phyloP scores from a whole-genome alignment of 2,797 vertebrate genomes.

The Garrulus glandarius region DNA sequence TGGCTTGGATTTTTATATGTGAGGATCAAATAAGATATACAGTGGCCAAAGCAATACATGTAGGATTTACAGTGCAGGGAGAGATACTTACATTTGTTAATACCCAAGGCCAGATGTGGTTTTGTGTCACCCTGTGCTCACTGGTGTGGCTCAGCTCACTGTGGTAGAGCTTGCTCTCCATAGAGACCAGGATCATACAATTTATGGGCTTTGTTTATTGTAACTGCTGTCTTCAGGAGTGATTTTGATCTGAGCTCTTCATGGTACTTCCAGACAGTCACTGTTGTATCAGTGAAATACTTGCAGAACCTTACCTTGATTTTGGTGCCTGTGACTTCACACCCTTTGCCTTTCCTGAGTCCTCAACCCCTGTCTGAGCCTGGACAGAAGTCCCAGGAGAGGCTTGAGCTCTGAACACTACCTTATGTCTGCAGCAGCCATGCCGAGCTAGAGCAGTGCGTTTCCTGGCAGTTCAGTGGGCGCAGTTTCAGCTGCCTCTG shows the following conservation, averaged over 20 bases:
- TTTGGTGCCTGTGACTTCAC: background rate
- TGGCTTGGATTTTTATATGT: background rate
- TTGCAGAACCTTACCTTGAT: background rate
- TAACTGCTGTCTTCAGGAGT: background rate
- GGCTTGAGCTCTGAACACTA: background rate
- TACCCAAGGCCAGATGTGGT: background rate
- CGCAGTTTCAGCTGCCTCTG: slow-evolving; percentile 20
- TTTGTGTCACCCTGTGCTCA: background rate
- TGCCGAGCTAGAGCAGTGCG: background rate
- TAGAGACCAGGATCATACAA: background rate
- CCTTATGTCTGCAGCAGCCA: slow-evolving; percentile 27
- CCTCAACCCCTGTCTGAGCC: background rate
- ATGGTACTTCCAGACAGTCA: background rate
- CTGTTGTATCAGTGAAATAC: background rate
- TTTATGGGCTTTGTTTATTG: background rate
- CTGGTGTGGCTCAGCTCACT: background rate
- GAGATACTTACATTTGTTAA: background rate
- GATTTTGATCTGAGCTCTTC: background rate
- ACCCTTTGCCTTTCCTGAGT: background rate
- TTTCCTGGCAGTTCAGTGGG: slow-evolving; percentile 16
- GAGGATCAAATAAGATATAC: background rate
- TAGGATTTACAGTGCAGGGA: background rate
- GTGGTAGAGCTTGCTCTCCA: background rate
- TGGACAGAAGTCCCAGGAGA: background rate
- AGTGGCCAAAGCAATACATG: background rate